These are phyloP conservation scores for Sylvilagus bachmani DNA, from an alignment of 2,113 vertebrate species.

Conservation along the genomic window DNA sequence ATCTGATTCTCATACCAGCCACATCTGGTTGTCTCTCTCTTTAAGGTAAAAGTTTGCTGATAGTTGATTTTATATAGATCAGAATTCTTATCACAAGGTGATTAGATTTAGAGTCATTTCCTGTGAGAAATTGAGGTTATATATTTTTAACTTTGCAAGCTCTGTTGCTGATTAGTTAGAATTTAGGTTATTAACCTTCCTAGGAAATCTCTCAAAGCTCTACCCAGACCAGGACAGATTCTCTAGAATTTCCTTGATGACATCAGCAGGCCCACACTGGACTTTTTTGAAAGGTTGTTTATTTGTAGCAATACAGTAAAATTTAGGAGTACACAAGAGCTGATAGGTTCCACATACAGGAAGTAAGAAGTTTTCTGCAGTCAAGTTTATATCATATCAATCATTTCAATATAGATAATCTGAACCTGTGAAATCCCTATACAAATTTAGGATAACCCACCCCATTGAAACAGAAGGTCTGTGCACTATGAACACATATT, in stretches of 20 bases:
- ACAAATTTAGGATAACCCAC: not conserved
- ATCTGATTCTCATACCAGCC: not conserved
- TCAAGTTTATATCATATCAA: not conserved
- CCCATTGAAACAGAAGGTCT: not conserved
- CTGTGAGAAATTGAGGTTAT: slow-evolving; percentile 30
- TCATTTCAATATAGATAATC: not conserved
- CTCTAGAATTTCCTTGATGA: not conserved
- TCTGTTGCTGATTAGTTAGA: not conserved
- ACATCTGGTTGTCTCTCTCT: not conserved
- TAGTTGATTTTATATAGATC: slow-evolving; percentile 38
- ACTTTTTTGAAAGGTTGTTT: not conserved
- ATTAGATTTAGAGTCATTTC: slow-evolving; percentile 35
- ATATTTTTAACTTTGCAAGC: slow-evolving; percentile 23
- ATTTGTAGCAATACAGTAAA: not conserved
- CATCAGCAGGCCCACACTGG: too few relatives aligned
- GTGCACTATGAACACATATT: not conserved
- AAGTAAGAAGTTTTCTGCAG: not conserved
- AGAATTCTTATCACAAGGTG: slow-evolving; percentile 52
- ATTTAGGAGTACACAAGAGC: not conserved
- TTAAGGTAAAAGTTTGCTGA: slow-evolving; percentile 18
- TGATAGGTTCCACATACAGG: too few relatives aligned
- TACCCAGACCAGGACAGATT: not conserved
- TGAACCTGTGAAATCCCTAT: not conserved
- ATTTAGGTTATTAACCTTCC: not conserved
- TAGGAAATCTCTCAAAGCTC: not conserved